Evolutionary conservation across 2,888 invertebrate species (phyloP).

Genomic region (Folsomia candida): DNA sequence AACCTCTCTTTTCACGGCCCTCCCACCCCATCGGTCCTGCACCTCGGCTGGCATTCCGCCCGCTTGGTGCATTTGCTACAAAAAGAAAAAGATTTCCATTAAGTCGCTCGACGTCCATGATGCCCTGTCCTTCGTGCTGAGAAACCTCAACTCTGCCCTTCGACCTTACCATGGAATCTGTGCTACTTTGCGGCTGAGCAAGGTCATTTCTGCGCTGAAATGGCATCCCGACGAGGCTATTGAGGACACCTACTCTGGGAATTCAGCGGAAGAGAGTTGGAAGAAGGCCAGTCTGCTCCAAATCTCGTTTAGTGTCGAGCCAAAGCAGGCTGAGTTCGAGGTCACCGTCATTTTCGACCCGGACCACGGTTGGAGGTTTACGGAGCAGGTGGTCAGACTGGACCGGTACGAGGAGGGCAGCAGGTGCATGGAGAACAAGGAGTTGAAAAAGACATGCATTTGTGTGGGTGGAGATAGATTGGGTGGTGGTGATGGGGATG

Average conservation of each 20-base stretch:
- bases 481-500: background rate
- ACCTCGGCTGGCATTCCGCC: constrained; percentile 71
- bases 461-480: background rate
- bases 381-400: constrained; percentile 31
- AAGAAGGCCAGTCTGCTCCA: constrained; percentile 17
- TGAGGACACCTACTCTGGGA: constrained; percentile 1
- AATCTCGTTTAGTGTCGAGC: constrained; percentile 21
- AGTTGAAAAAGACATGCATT: constrained; percentile 27
- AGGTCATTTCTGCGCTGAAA: background rate
- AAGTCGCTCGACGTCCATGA: constrained; percentile 3
- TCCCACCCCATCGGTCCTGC: constrained; percentile 73
- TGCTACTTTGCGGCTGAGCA: background rate
- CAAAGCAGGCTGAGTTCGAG: constrained; percentile 23
- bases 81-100: constrained; percentile 59
- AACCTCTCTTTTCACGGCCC: constrained; percentile 72
- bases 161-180: background rate
- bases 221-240: constrained; percentile 9
- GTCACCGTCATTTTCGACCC: constrained; percentile 33
- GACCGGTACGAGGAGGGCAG: constrained; percentile 26
- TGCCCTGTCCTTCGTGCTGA: background rate
- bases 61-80: constrained; percentile 87
- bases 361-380: constrained; percentile 30
- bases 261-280: constrained; percentile 8
- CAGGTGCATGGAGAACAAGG: constrained; percentile 26
- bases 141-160: background rate